Conservation (phyloP, 1,140 invertebrate species). For the Drosophila nigromelanica region DNA sequence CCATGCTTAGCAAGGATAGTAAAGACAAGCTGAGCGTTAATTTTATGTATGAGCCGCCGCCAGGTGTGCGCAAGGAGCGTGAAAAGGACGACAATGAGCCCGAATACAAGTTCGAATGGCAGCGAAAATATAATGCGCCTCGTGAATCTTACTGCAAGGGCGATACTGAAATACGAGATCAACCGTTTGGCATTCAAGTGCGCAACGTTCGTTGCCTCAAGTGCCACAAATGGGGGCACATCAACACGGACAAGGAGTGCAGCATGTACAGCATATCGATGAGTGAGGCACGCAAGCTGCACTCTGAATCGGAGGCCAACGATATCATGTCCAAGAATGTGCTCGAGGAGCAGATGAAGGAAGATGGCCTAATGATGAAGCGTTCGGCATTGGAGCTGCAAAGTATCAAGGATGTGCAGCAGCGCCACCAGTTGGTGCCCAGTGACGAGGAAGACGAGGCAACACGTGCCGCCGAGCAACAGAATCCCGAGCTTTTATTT, state of each 20-base stretch:
- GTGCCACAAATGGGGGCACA: constrained; percentile 99
- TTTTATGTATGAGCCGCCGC: constrained; percentile 99
- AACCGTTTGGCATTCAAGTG: constrained; percentile 99
- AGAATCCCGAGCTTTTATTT: constrained; percentile 85
- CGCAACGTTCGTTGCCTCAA: constrained; percentile 99
- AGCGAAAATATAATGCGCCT: constrained; percentile 99
- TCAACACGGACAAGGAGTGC: constrained; percentile 98
- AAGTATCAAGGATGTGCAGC: constrained; percentile 67
- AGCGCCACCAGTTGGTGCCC: constrained; percentile 83
- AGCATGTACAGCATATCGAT: constrained; percentile 95
- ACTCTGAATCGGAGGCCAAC: constrained; percentile 85
- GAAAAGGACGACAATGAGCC: constrained; percentile 97
- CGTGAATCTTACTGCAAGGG: constrained; percentile 98
- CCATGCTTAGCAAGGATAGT: constrained; percentile 97
- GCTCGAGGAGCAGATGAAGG: constrained; percentile 94
- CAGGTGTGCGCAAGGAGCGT: constrained; percentile 95
- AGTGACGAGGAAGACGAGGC: constrained; percentile 86
- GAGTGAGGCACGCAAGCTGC: constrained; percentile 86
- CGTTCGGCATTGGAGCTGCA: constrained; percentile 87
- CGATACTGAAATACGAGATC: constrained; percentile 97
- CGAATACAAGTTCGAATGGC: constrained; percentile 99
- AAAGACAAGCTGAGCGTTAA: constrained; percentile 99
- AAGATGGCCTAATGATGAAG: constrained; percentile 95
- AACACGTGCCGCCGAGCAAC: constrained; percentile 78
- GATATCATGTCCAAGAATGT: constrained; percentile 88